These are phyloP conservation scores for Microchrysa polita DNA, from an alignment of 2,888 invertebrate species.

Conservation along the genomic window DNA sequence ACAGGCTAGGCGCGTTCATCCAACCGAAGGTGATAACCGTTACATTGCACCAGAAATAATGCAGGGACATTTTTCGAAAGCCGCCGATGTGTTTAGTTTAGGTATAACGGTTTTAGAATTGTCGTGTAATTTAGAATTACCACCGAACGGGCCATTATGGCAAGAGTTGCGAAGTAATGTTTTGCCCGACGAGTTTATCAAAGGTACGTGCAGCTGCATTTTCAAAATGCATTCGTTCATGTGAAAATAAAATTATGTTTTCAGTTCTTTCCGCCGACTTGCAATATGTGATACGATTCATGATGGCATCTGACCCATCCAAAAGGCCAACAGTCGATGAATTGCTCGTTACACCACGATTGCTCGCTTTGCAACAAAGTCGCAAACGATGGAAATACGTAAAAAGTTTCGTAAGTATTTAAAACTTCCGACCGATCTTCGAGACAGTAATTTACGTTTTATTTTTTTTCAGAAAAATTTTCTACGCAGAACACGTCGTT, in stretches of 20 bases:
- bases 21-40: conserved; percentile 78
- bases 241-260: conserved; percentile 36
- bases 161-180: conserved; percentile 70
- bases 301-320: conserved; percentile 68
- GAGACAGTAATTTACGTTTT: conserved; percentile 2
- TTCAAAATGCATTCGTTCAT: conserved; percentile 11
- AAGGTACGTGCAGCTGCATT: conserved; percentile 56
- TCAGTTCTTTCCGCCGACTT: conserved; percentile 66
- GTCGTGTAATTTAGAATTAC: conserved; percentile 75
- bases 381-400: conserved; percentile 58
- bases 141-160: conserved; percentile 75
- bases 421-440: not conserved
- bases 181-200: conserved; percentile 66
- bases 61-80: conserved; percentile 71
- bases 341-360: conserved; percentile 63
- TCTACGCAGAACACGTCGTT: conserved; percentile 58
- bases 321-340: conserved; percentile 67
- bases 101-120: conserved; percentile 78
- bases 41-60: conserved; percentile 80
- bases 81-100: conserved; percentile 79
- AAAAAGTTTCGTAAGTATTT: conserved; percentile 56
- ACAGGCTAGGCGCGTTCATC: conserved; percentile 67
- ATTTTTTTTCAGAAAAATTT: conserved; percentile 57
- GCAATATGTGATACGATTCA: conserved; percentile 66
- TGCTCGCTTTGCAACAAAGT: conserved; percentile 56